A percentile compares a stretch with the other conserved stretches of the same genome.
Evolutionary conservation across 2,888 invertebrate genomes (phyloP).

Genomic region (Theristus sp.): DNA sequence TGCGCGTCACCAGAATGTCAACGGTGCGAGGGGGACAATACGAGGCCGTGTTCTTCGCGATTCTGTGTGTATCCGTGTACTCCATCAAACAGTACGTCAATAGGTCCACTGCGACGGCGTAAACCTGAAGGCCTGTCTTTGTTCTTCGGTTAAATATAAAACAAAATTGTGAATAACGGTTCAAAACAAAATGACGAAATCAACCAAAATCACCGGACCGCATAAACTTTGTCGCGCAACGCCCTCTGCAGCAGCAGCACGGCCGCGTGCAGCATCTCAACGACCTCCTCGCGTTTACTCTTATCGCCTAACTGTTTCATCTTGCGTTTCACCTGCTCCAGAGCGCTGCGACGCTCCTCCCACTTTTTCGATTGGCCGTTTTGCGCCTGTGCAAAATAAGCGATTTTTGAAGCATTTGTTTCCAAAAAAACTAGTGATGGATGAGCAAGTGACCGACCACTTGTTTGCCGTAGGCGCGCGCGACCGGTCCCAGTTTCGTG

Average conservation of each 20-base stretch:
- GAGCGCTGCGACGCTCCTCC: conserved; percentile 1
- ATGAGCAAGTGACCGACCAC: neutral
- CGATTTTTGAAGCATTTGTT: no score
- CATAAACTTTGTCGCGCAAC: conserved; percentile 4
- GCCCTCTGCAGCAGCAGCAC: conserved; percentile 1
- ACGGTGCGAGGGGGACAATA: conserved; percentile 4
- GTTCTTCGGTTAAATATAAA: no score
- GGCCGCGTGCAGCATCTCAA: neutral
- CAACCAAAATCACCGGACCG: neutral
- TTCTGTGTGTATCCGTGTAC: neutral
- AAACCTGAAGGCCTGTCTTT: no score
- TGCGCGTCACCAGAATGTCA: conserved; percentile 10
- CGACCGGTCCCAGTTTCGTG: neutral
- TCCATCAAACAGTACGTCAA: neutral
- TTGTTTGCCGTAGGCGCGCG: neutral
- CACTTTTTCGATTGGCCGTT: conserved; percentile 3
- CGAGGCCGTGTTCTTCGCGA: neutral
- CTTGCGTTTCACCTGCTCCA: neutral
- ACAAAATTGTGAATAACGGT: no score
- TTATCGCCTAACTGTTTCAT: neutral
- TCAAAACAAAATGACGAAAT: no score
- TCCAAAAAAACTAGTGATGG: no score
- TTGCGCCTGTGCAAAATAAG: neutral
- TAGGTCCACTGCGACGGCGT: neutral
- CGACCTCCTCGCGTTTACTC: conserved; percentile 3